Conservation (phyloP, 2,888 invertebrate species). For the Rhagophthalmus giganteus region DNA sequence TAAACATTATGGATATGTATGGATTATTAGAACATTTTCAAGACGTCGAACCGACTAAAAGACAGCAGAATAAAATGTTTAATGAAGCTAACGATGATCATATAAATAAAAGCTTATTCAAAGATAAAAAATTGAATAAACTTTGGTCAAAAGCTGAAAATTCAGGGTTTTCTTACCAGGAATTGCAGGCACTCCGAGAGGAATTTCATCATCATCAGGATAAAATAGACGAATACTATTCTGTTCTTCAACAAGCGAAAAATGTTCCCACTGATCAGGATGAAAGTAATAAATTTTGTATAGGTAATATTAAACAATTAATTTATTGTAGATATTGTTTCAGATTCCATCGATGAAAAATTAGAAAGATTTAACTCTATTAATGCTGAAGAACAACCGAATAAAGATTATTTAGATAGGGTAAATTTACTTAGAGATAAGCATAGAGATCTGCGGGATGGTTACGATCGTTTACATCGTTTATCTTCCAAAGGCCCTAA, state of each 20-base stretch:
- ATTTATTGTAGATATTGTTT: conserved; percentile 2
- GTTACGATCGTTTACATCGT: conserved; percentile 75
- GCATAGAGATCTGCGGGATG: conserved; percentile 75
- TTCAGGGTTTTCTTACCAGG: conserved; percentile 84
- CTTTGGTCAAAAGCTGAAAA: conserved; percentile 88
- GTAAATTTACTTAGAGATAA: conserved; percentile 74
- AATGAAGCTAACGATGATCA: conserved; percentile 62
- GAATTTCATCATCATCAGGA: conserved; percentile 92
- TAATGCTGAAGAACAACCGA: conserved; percentile 60
- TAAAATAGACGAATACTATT: conserved; percentile 88
- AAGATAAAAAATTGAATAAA: conserved; percentile 86
- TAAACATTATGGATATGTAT: conserved; percentile 81
- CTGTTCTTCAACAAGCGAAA: conserved; percentile 73
- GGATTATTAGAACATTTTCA: conserved; percentile 80
- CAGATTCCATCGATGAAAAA: conserved; percentile 75
- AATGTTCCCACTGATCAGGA: conserved; percentile 61
- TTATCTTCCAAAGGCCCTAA: conserved; percentile 76
- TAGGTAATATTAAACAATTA: neutral
- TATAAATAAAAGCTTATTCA: conserved; percentile 77
- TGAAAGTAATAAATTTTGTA: conserved; percentile 66
- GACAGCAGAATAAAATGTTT: conserved; percentile 59
- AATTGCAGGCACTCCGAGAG: conserved; percentile 79
- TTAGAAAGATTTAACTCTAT: conserved; percentile 74
- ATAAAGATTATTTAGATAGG: conserved; percentile 67
- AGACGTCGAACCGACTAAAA: conserved; percentile 59